Percentiles rank a stretch among this genome's conserved stretches.
phyloP scores from a whole-genome alignment of 2,888 invertebrate genomes.

The Clistopyga incitator region DNA sequence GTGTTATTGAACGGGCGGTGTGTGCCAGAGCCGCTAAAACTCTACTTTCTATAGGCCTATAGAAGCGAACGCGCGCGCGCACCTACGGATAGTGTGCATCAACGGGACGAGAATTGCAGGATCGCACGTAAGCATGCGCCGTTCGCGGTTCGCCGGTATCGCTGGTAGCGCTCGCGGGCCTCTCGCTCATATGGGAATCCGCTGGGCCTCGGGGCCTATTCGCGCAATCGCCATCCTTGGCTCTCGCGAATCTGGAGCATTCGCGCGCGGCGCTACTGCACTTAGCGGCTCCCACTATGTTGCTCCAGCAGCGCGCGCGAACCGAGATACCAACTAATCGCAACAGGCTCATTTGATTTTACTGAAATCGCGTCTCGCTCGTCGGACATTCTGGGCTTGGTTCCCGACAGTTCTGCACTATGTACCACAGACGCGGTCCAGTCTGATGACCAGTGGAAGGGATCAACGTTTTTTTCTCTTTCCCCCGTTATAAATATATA shows the following conservation, averaged over 20 bases:
- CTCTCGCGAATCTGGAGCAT: slow-evolving; percentile 79
- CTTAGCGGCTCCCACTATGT: slow-evolving; percentile 40
- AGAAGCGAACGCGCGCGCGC: slow-evolving; percentile 61
- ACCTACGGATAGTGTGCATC: slow-evolving; percentile 68
- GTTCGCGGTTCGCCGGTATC: not conserved
- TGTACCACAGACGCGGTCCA: slow-evolving; percentile 21
- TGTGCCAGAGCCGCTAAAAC: not conserved
- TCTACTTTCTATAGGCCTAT: slow-evolving; percentile 17
- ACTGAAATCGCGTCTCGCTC: slow-evolving; percentile 57
- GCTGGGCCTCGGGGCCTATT: slow-evolving; percentile 73
- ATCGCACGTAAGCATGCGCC: not conserved
- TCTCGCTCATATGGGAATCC: slow-evolving; percentile 81
- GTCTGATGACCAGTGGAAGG: slow-evolving; percentile 47
- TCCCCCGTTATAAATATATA: slow-evolving; percentile 36
- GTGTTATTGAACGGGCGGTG: slow-evolving; percentile 60
- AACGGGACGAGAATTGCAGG: slow-evolving; percentile 7
- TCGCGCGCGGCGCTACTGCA: slow-evolving; percentile 63
- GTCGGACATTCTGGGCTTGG: slow-evolving; percentile 48
- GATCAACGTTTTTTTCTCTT: not conserved
- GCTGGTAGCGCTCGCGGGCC: slow-evolving; percentile 23
- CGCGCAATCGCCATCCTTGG: slow-evolving; percentile 81
- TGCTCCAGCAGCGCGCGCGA: slow-evolving; percentile 1
- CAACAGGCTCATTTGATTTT: slow-evolving; percentile 63
- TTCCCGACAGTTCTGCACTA: not conserved
- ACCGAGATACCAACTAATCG: slow-evolving; percentile 13